These are phyloP conservation scores for Agonopterix heracliana DNA, from an alignment of 2,888 invertebrate genomes.

Conservation along the genomic window DNA sequence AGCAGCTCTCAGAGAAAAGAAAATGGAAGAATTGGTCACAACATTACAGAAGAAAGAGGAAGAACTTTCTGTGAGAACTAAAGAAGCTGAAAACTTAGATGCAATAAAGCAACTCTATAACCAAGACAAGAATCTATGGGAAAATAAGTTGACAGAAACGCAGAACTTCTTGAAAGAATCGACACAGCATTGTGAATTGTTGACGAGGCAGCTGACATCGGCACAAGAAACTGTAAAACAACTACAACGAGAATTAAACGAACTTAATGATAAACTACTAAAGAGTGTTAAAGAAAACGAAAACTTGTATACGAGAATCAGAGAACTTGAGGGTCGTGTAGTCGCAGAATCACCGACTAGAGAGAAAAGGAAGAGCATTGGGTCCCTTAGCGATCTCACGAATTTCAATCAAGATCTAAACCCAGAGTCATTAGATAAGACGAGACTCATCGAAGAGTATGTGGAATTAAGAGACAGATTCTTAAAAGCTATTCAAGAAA, in stretches of 20 bases:
- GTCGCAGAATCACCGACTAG: slow-evolving; percentile 68
- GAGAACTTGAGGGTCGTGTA: slow-evolving; percentile 81
- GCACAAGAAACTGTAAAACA: slow-evolving; percentile 81
- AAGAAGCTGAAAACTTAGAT: slow-evolving; percentile 81
- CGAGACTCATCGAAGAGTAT: slow-evolving; percentile 87
- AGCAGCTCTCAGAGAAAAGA: slow-evolving; percentile 81
- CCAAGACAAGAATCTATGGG: slow-evolving; percentile 81
- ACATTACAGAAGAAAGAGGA: slow-evolving; percentile 87
- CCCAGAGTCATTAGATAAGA: slow-evolving; percentile 83
- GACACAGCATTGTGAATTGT: slow-evolving; percentile 78
- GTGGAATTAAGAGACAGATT: slow-evolving; percentile 85
- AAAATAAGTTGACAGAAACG: slow-evolving; percentile 79
- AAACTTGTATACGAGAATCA: slow-evolving; percentile 80
- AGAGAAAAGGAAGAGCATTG: slow-evolving; percentile 81
- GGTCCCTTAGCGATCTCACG: slow-evolving; percentile 87
- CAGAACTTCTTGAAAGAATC: slow-evolving; percentile 82
- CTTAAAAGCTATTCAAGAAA: slow-evolving; percentile 89
- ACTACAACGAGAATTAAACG: slow-evolving; percentile 81
- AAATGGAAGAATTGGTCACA: slow-evolving; percentile 85
- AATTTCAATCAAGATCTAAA: slow-evolving; percentile 86
- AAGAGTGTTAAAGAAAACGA: slow-evolving; percentile 88
- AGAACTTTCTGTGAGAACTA: slow-evolving; percentile 81
- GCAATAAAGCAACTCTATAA: slow-evolving; percentile 77
- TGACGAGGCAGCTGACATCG: slow-evolving; percentile 80
- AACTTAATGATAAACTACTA: slow-evolving; percentile 79